Base-by-base conservation (phyloP, 2,113 vertebrate genomes). In the Paraplagusia blochii region DNA sequence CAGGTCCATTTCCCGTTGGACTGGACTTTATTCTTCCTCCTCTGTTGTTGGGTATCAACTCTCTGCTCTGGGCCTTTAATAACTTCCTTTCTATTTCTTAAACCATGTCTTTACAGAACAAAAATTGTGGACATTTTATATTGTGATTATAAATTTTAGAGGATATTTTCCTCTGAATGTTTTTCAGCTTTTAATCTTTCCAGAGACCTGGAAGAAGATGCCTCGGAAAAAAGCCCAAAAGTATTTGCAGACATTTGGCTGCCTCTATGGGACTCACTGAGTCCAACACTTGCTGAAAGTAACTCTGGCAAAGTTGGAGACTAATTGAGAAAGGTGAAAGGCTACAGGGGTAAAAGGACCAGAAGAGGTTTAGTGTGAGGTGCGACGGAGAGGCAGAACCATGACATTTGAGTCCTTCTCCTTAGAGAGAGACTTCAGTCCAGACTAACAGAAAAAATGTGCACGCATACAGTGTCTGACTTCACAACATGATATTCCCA, bases 361-460 rank as follows among this genome's bases (percentile, higher is more conserved):
- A 5, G 17, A 52, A 15, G 18, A 40, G 15, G 15, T 36, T 51
- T 43, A 13, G 33, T 29, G 51, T 33, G 42, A 33, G 35, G 14
- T 22, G 15, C 8, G 7, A 9, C 16, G 11, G 10, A 8, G n/a
- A 2, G 8, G 9, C 5, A n/a, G 16, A 19, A 14, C 22, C 22
- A 29, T 6, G 22, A 42, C 44, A 48, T 53, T 49, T 74, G 67
- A 79, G 65, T 50, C 52, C 62, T 68, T 80, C 63, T 59, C 64
- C 46, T 56, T 35, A 16, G 19, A 44, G 33, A 52, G 65, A 73
- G 36, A 33, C 42, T 5, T 49, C 52, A 58, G 10, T 65, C 53
- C 53, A 86, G 53, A 64, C 60, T 29, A 65, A 42, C 48, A 39
- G 53, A 85, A 78, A 75, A 65, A 74, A 69, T 77, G 75, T 63